Evolutionary conservation across 2,113 vertebrate species (phyloP).

Genomic region (Sardina pilchardus): DNA sequence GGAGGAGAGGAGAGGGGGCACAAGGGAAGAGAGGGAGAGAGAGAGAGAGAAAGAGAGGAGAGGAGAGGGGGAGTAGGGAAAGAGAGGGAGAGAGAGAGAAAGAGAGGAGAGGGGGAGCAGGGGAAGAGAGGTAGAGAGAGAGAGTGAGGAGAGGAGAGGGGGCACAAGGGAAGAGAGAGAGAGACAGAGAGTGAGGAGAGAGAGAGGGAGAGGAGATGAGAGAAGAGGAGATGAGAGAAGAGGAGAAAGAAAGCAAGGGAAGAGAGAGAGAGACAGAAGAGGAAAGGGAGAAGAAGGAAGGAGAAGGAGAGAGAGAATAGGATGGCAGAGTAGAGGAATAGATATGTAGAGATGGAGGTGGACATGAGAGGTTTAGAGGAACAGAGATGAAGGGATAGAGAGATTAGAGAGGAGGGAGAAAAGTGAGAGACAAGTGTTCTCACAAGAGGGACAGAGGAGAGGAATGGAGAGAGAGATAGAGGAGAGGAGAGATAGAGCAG

Average conservation of each 20-base stretch:
- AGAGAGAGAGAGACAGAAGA: not conserved
- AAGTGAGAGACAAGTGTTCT: no score
- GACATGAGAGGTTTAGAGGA: not conserved
- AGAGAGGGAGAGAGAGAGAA: not conserved
- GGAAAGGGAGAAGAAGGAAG: not conserved
- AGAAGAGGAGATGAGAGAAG: no score
- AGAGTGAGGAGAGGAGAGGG: not conserved
- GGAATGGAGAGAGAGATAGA: not conserved
- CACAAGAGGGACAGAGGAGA: no score
- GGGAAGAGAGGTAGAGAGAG: not conserved
- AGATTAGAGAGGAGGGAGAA: not conserved
- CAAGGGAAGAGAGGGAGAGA: not conserved
- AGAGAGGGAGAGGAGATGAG: not conserved
- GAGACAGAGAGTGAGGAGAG: not conserved
- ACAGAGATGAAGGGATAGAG: not conserved
- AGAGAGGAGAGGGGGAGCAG: not conserved
- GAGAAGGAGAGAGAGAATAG: not conserved
- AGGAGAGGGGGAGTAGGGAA: not conserved
- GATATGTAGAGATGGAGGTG: not conserved
- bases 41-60: not conserved
- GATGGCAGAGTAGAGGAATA: not conserved
- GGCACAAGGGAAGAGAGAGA: not conserved
- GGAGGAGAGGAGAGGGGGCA: no score
- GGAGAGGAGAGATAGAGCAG: not conserved
- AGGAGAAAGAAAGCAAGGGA: not conserved